Base-by-base conservation (phyloP, 2,113 vertebrate genomes). In the Leptobrachium ailaonicum region DNA sequence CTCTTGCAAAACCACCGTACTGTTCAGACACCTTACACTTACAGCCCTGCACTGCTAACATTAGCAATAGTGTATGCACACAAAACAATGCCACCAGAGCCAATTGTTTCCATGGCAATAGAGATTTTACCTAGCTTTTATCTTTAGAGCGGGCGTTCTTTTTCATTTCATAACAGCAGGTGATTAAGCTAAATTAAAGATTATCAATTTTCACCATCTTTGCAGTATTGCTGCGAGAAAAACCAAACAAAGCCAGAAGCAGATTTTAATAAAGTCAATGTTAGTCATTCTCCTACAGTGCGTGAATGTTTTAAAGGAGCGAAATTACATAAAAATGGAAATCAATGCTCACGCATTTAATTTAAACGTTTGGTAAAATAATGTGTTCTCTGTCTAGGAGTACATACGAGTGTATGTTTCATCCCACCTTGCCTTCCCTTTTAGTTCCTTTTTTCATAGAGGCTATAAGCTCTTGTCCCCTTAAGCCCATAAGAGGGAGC, bases 121-220 rank as follows among this genome's bases (percentile, higher is more conserved):
- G 56, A 8, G 42, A n/a, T 45, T 74, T 11, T 80, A 69, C 47
- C 64, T 80, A 54, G 54, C 68, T 76, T 80, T 62, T 54, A 76
- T 70, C 66, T 82, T 13, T 44, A 66, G 50, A 50, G 10, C 68
- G 10, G 64, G 13, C 40, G 20, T 32, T 76, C 73, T 66, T 50
- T 82, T 70, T 82, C 40, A 70, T 53, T 11, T 71, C 41, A n/a
- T 11, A 4, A 67, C 67, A 71, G 73, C 73, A 71, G 80, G 74
- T 76, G 68, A 82, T 71, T 54, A 82, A 76, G 56, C 32, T 58
- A 82, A 70, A 82, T 71, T 66, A 82, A 50, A 80, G 41, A 73
- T 79, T 11, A 72, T 73, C 60, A 54, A 73, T 54, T 42, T 67
- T 44, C 73, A 80, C 12, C 40, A 45, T 60, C 41, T 74, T 68